phyloP scores from a whole-genome alignment of 2,888 invertebrate species.

The Campoplex capitator region DNA sequence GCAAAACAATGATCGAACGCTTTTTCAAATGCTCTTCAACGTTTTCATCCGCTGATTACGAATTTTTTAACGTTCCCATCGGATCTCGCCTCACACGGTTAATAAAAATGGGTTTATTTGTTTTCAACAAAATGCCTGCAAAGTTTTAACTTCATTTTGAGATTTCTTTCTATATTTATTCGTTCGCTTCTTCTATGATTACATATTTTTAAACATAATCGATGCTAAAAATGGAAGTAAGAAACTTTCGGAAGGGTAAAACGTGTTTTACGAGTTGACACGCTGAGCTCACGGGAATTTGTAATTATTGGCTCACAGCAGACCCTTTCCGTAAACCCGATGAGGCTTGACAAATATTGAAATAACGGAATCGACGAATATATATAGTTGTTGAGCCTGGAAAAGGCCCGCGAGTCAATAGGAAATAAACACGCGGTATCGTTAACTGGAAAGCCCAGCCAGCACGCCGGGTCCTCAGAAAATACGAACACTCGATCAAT shows the following conservation, averaged over 20 bases:
- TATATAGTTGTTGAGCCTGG: neutral
- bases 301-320: constrained; percentile 24
- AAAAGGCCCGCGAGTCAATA: constrained; percentile 14
- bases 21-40: no score
- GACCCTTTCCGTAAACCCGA: neutral
- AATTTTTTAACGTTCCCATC: no score
- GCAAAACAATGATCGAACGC: no score
- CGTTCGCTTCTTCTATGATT: neutral
- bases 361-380: constrained; percentile 23
- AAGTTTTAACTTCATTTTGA: neutral
- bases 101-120: no score
- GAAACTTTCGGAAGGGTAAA: neutral
- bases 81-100: no score
- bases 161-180: neutral
- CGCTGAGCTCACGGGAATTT: neutral
- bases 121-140: no score
- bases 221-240: neutral
- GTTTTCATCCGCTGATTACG: no score
- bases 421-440: neutral
- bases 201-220: no score
- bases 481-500: constrained; percentile 5
- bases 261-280: neutral
- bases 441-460: constrained; percentile 2
- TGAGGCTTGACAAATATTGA: constrained; percentile 47
- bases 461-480: neutral